Evolutionary conservation across 2,113 vertebrate genomes (phyloP), one percentile per base, ranked within the genome.

Genomic region (Myxocyprinus asiaticus): DNA sequence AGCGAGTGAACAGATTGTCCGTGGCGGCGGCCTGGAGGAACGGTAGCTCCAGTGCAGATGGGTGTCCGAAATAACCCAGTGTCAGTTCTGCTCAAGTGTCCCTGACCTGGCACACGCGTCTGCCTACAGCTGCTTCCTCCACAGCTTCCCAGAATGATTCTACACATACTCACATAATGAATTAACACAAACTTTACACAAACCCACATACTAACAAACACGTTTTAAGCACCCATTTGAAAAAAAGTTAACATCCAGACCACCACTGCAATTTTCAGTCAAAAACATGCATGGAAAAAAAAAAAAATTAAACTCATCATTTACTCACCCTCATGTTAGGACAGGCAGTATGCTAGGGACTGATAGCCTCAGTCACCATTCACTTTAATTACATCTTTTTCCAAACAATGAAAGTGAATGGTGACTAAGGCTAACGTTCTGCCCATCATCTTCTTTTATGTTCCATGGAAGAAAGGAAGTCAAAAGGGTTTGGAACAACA

Each of bases 61-160:
- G 95, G 94, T 95, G 94, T 96, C 94, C 95, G 96, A 96, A 97
- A 97, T 96, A 95, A 92, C 93, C 94, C 93, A 94, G 92, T 94
- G 93, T 95, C 91, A 93, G 90, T 94, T 94, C 91, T 94, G 92
- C 92, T 96, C 91, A 93, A 95, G 94, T 94, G 93, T 94, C 93
- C 89, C 90, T 90, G 92, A 94, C 92, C 92, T 95, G 94, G 93
- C 93, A 93, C 94, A 94, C 90, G 91, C 91, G 92, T 89, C 86
- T 71, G 92, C 94, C 93, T 94, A 94, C 95, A 97, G 95, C 95
- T 96, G 94, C 94, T 95, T 94, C 87, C 93, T 95, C 91, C 89
- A 93, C 90, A 90, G 91, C 92, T 93, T 88, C 90, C 80, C 80
- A 77, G 80, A 83, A 81, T 80, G 83, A 43, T 72, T 78, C 51